Evolutionary conservation across 1,140 invertebrate species (phyloP).

Genomic region (Glossosoma conforme): DNA sequence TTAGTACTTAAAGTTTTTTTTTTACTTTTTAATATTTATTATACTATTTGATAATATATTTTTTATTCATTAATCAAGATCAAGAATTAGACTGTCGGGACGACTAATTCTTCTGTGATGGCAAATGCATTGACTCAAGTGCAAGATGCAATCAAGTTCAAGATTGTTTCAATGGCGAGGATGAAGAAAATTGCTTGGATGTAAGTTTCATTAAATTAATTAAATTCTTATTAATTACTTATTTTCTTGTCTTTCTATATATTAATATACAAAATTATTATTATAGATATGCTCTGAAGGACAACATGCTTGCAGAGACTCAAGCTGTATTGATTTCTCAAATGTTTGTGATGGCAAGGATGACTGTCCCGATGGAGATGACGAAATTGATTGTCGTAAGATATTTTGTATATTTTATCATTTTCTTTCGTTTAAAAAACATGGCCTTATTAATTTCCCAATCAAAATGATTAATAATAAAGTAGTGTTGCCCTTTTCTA

Average conservation of each 20-base stretch:
- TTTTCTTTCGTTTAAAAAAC: neutral
- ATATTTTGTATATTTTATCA: neutral
- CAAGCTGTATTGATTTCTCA: slow-evolving; percentile 16
- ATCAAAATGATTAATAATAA: slow-evolving; percentile 1
- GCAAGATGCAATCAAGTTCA: slow-evolving; percentile 46
- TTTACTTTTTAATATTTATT: too few species aligned
- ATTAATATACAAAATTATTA: neutral
- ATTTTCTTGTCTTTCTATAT: neutral
- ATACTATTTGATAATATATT: too few species aligned
- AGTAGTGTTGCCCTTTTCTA: too few species aligned
- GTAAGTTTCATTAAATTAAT: slow-evolving; percentile 5
- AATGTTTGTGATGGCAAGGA: slow-evolving; percentile 50
- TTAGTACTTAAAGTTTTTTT: too few species aligned
- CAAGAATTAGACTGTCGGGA: slow-evolving; percentile 37
- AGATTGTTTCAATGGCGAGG: slow-evolving; percentile 50
- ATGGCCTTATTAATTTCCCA: neutral
- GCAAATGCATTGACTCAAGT: slow-evolving; percentile 41
- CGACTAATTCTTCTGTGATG: slow-evolving; percentile 43
- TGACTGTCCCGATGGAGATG: slow-evolving; percentile 59
- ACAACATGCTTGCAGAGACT: slow-evolving; percentile 13
- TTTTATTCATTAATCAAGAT: slow-evolving; percentile 2
- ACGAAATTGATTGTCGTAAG: slow-evolving; percentile 52
- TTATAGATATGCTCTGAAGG: neutral
- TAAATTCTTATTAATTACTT: neutral
- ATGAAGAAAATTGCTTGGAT: slow-evolving; percentile 43